phyloP scores from a whole-genome alignment of 1,140 invertebrate species.

The Papilio polyxenes region DNA sequence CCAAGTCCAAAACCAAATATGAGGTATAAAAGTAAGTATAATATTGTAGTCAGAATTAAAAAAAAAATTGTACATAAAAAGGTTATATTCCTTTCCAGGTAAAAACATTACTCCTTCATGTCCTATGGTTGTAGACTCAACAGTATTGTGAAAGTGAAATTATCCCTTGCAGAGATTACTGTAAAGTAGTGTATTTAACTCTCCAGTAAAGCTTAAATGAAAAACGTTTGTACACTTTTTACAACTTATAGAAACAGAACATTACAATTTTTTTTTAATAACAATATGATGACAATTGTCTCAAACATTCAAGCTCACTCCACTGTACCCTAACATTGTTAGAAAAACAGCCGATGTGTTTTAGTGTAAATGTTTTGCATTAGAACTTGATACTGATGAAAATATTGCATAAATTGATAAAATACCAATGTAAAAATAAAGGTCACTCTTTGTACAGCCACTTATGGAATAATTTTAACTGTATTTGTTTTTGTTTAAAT shows the following conservation, averaged over 20 bases:
- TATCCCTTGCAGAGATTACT: background rate
- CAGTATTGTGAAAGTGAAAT: background rate
- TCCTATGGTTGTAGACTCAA: background rate
- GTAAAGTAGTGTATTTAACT: background rate
- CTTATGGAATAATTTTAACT: background rate
- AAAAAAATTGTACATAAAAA: background rate
- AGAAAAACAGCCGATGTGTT: no score
- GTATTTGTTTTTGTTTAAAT: background rate
- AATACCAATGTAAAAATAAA: background rate
- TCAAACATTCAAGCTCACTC: background rate
- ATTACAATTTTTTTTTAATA: no score
- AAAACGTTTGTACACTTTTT: background rate
- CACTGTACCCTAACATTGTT: no score
- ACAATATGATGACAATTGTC: background rate
- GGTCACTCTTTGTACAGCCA: background rate
- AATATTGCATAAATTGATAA: background rate
- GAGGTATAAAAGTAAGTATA: conserved; percentile 9
- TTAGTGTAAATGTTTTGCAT: background rate
- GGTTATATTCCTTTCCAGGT: background rate
- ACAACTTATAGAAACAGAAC: background rate
- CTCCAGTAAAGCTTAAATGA: background rate
- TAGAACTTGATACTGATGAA: background rate
- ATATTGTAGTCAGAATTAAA: background rate
- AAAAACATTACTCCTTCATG: conserved; percentile 5
- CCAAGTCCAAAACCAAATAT: background rate